These are phyloP conservation scores for Xestia ashworthii DNA, from an alignment of 2,888 invertebrate genomes.

Conservation along the genomic window DNA sequence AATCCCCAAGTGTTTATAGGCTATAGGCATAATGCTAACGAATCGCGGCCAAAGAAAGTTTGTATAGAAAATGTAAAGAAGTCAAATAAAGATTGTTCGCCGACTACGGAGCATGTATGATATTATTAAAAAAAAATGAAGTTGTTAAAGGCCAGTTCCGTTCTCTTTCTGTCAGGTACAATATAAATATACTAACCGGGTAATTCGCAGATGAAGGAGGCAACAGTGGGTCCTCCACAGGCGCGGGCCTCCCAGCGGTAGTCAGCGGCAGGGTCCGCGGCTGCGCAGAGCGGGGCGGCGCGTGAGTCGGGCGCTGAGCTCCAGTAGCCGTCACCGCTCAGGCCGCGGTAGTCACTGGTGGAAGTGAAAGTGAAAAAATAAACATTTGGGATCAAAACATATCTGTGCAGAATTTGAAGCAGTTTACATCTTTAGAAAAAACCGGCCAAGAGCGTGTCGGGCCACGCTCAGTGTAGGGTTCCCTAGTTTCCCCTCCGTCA, in stretches of 20 bases:
- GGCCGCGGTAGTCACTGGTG: constrained; percentile 90
- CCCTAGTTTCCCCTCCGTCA: no score
- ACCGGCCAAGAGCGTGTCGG: no score
- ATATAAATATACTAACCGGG: constrained; percentile 89
- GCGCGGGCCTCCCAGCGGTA: constrained; percentile 94
- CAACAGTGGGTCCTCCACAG: constrained; percentile 94
- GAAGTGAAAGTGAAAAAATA: neutral
- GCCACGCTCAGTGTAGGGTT: no score
- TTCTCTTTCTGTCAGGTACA: neutral
- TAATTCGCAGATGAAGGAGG: constrained; percentile 95
- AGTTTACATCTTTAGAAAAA: neutral
- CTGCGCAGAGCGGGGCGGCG: constrained; percentile 93
- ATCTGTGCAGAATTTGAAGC: neutral
- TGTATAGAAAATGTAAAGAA: no score
- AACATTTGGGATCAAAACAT: neutral
- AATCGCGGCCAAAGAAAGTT: no score
- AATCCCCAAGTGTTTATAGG: no score
- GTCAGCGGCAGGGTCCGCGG: constrained; percentile 94
- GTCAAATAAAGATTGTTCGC: neutral
- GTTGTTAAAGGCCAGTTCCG: no score
- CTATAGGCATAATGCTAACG: no score
- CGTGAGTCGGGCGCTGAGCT: constrained; percentile 92
- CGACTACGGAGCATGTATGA: neutral
- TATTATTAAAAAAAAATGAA: neutral
- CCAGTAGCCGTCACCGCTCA: constrained; percentile 93